These are phyloP conservation scores for Sminthurinus aureus DNA, from an alignment of 2,888 invertebrate species.

Conservation along the genomic window DNA sequence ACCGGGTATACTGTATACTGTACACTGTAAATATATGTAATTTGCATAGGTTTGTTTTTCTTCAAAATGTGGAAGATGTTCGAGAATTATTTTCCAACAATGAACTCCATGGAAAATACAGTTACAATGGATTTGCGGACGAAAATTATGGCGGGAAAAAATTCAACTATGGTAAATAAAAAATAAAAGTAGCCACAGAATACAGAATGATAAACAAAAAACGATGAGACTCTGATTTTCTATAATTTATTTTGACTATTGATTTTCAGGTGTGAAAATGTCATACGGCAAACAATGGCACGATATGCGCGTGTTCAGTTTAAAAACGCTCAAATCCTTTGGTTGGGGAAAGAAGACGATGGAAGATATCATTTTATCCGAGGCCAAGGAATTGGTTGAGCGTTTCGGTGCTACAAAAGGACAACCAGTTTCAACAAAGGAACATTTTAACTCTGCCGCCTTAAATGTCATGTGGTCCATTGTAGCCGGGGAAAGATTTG, in stretches of 20 bases:
- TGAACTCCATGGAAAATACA: background rate
- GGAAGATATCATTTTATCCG: slow-evolving; percentile 6
- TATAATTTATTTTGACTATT: too few relatives aligned
- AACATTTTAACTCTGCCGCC: slow-evolving; percentile 3
- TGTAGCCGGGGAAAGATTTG: slow-evolving; percentile 8
- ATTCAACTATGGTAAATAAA: too few relatives aligned
- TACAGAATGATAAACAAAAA: too few relatives aligned
- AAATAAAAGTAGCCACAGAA: too few relatives aligned
- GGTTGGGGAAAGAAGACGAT: slow-evolving; percentile 16
- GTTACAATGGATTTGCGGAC: slow-evolving; percentile 1
- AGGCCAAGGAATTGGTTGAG: background rate
- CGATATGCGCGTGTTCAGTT: slow-evolving; percentile 14
- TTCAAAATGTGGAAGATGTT: slow-evolving; percentile 23
- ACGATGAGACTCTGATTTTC: too few relatives aligned
- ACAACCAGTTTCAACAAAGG: background rate
- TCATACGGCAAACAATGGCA: slow-evolving; percentile 5
- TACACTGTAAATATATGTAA: too few relatives aligned
- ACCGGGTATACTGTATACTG: too few relatives aligned
- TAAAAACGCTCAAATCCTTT: slow-evolving; percentile 12
- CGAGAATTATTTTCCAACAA: slow-evolving; percentile 10
- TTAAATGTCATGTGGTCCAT: slow-evolving; percentile 24
- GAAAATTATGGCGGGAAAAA: too few relatives aligned
- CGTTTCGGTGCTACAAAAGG: background rate
- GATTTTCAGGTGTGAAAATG: slow-evolving; percentile 3
- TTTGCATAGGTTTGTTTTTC: slow-evolving; percentile 19